Evolutionary conservation across 2,113 vertebrate genomes (phyloP).

Genomic region (Ctenodactylus gundi): DNA sequence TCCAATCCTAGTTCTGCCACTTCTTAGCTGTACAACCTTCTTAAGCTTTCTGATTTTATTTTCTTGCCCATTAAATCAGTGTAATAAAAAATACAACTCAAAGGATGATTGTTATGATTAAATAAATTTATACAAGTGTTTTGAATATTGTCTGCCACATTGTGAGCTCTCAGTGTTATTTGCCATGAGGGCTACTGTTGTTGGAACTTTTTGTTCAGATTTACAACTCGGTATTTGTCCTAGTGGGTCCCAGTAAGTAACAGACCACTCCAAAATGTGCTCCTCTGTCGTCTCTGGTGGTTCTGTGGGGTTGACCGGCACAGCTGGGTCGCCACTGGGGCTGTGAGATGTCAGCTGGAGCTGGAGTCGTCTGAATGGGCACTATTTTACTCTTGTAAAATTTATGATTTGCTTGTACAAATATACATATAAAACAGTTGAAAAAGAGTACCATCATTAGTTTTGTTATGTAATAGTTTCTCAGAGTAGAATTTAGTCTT

Average conservation of each 20-base stretch:
- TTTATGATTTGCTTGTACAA: neutral
- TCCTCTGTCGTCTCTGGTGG: neutral
- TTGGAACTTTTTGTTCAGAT: neutral
- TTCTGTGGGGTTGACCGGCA: neutral
- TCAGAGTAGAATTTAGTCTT: conserved; percentile 3
- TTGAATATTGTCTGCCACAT: neutral
- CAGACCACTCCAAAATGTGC: neutral
- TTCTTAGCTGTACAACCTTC: neutral
- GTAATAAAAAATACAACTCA: neutral
- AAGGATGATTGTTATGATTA: neutral
- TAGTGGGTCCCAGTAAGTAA: neutral
- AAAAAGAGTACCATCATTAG: neutral
- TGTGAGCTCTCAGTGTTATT: neutral
- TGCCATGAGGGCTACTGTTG: neutral
- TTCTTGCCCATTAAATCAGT: neutral
- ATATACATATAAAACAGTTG: neutral
- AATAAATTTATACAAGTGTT: neutral
- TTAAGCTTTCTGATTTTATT: neutral
- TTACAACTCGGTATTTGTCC: neutral
- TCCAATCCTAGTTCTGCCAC: neutral
- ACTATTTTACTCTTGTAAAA: neutral
- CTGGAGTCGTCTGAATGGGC: neutral
- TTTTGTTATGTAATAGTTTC: neutral
- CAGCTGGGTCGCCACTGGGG: neutral
- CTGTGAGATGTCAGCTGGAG: neutral